Evolutionary conservation across 2,113 vertebrate species (phyloP).

Genomic region (Stegastes partitus): DNA sequence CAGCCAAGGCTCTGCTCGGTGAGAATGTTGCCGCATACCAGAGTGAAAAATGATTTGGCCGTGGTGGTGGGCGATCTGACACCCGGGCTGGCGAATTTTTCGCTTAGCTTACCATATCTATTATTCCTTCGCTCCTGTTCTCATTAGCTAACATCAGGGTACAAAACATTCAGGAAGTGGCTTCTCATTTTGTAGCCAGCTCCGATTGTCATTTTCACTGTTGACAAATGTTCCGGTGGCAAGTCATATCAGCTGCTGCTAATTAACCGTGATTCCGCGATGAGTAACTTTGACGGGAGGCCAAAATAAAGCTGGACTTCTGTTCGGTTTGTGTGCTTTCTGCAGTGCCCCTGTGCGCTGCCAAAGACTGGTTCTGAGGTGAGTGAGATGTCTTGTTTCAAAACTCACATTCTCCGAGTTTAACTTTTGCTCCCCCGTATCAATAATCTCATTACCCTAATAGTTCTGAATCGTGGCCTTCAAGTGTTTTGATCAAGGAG

Average conservation of each 20-base stretch:
- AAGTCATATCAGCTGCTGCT: too few species aligned
- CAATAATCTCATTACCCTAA: background rate
- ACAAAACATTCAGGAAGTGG: too few species aligned
- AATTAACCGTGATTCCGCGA: too few species aligned
- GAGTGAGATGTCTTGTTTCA: background rate
- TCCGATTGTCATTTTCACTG: too few species aligned
- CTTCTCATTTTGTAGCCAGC: too few species aligned
- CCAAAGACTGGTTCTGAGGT: background rate
- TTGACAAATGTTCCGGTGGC: too few species aligned
- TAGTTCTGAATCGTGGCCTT: conserved; percentile 7
- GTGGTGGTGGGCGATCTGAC: background rate
- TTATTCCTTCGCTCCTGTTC: background rate
- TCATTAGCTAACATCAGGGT: too few species aligned
- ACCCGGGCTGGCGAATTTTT: background rate
- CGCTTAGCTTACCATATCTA: background rate
- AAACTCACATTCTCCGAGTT: too few species aligned
- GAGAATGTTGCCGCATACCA: background rate
- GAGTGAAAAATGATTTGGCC: background rate
- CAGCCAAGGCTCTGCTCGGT: background rate
- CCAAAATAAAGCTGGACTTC: background rate
- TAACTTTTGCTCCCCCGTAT: background rate
- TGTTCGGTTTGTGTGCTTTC: background rate
- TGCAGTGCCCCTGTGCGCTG: background rate
- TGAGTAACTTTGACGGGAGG: background rate
- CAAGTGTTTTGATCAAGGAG: background rate